These are phyloP conservation scores for Actias luna DNA, from an alignment of 2,888 invertebrate species.

Conservation along the genomic window DNA sequence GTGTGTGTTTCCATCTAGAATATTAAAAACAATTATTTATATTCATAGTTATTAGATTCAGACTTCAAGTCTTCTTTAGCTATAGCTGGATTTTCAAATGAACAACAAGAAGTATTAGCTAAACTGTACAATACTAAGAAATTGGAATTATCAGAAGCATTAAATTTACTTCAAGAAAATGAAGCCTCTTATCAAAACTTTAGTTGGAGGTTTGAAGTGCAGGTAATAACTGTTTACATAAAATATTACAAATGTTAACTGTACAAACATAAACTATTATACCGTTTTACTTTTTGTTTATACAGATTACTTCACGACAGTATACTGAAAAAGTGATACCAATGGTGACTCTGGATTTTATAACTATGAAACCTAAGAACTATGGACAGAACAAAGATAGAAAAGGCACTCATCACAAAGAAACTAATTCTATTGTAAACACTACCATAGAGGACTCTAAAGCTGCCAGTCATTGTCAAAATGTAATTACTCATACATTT, in stretches of 20 bases:
- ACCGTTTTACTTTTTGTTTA: constrained; percentile 21
- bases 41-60: constrained; percentile 58
- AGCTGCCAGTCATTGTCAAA: constrained; percentile 69
- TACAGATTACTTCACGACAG: constrained; percentile 62
- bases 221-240: constrained; percentile 42
- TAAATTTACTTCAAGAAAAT: constrained; percentile 69
- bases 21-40: constrained; percentile 10
- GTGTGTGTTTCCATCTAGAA: too few relatives aligned
- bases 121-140: constrained; percentile 83
- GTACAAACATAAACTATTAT: neutral
- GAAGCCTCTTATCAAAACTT: constrained; percentile 67
- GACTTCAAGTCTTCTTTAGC: constrained; percentile 71
- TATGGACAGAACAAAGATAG: constrained; percentile 43
- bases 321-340: constrained; percentile 59
- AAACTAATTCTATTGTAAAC: constrained; percentile 35
- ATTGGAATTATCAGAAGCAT: constrained; percentile 73
- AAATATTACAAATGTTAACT: neutral
- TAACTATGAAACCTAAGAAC: constrained; percentile 59
- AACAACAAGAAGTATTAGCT: constrained; percentile 81
- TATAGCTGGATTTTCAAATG: constrained; percentile 81
- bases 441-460: constrained; percentile 61
- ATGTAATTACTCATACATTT: constrained; percentile 61
- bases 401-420: constrained; percentile 20
- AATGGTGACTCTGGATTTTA: constrained; percentile 64
- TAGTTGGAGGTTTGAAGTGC: constrained; percentile 73